Conservation (phyloP, 1,140 invertebrate species). For the Dermatophagoides farinae region DNA sequence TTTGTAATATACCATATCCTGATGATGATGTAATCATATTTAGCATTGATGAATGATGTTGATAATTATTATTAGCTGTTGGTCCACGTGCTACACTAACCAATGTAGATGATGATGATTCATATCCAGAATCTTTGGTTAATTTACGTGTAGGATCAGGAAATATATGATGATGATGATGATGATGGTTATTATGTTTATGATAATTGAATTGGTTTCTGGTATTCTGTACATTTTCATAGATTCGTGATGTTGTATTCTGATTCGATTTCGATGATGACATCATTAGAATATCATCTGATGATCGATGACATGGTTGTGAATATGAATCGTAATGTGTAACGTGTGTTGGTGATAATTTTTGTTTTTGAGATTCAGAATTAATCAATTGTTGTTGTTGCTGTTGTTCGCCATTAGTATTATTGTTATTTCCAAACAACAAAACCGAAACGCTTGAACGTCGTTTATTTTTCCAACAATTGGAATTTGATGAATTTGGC, state of each 20-base stretch:
- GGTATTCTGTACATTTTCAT: background rate
- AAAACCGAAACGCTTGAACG: slow-evolving; percentile 2
- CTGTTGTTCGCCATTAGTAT: background rate
- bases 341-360: background rate
- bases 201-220: background rate
- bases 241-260: background rate
- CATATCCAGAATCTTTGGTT: slow-evolving; percentile 11
- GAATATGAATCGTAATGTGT: background rate
- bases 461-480: background rate
- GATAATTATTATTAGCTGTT: background rate
- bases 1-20: background rate
- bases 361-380: background rate
- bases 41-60: background rate
- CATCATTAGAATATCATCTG: slow-evolving; percentile 5
- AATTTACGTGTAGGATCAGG: slow-evolving; percentile 1
- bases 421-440: background rate
- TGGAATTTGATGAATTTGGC: no score
- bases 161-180: background rate
- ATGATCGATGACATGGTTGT: background rate
- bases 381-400: background rate
- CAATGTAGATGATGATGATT: slow-evolving; percentile 4
- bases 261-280: background rate
- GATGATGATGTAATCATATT: background rate
- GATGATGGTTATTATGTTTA: background rate
- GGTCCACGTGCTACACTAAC: background rate